Base-by-base conservation (phyloP, 2,797 vertebrate genomes). In the Xenentodon cancila region DNA sequence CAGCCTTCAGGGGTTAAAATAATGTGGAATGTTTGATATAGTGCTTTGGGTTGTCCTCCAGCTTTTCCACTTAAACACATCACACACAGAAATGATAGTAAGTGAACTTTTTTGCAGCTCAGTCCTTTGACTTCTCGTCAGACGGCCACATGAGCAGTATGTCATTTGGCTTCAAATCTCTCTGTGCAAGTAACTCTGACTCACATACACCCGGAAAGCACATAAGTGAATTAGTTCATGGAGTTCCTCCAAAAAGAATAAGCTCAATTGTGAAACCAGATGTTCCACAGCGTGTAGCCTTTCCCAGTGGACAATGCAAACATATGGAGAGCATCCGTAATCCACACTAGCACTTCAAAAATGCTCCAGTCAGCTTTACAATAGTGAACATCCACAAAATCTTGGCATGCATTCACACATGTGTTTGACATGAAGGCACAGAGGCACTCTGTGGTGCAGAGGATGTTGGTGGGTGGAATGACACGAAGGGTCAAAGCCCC, bases 381-480 rank as follows among this genome's bases (percentile, higher is more conserved):
- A 15, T 25, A 4, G 3, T 40, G 37, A 20, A 43, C 30, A 40
- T 59, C 12, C 40, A 50, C 32, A 42, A 58, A 61, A 52, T 53
- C 11, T 20, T 51, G 43, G 66, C 45, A 17, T 1, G 1, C 13
- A 42, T 32, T 64, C 40, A 32, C 42, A 60, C 58, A 64, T 68
- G 47, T 70, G 64, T 50, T 55, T 40, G 45, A 58, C 16, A 21
- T 51, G 59, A 66, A 56, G 59, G 50, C 22, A 66, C 59, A 34
- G 25, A 64, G 54, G 42, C 19, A 43, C 50, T 77, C 64, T 67
- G 45, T 34, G 40, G 15, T 15, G n/a, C 69, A 68, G 56, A 77
- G 72, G 67, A 81, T 60, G 76, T 61, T 42, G 9, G 74, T 77
- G 71, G 79, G 78, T 3, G 59, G 59, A 59, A 48, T 43, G 30